phyloP scores from a whole-genome alignment of 2,113 vertebrate species.

The Gasterosteus nipponicus region DNA sequence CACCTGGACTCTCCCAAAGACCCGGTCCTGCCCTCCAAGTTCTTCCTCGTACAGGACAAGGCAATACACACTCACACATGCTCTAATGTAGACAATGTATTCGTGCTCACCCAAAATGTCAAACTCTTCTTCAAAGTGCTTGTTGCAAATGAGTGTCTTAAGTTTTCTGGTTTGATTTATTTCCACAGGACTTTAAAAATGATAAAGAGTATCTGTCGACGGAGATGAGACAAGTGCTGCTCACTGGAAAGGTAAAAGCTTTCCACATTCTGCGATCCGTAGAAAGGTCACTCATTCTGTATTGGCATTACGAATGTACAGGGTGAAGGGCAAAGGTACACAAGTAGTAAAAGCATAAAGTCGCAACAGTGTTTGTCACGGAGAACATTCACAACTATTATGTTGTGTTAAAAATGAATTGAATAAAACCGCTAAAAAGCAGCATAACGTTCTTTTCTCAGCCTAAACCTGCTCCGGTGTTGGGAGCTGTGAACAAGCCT shows the following conservation, averaged over 20 bases:
- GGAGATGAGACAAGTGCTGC: constrained; percentile 91
- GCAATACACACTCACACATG: constrained; percentile 68
- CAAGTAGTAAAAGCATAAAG: not conserved
- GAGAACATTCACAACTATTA: no score
- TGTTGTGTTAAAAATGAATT: no score
- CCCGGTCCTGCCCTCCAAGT: constrained; percentile 92
- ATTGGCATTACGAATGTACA: no score
- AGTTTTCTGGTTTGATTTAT: constrained; percentile 21
- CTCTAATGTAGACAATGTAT: not conserved
- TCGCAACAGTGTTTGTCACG: not conserved
- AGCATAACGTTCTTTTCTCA: constrained; percentile 45
- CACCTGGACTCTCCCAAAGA: constrained; percentile 96
- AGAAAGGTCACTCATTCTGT: not conserved
- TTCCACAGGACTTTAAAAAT: constrained; percentile 91
- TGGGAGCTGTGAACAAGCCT: constrained; percentile 95
- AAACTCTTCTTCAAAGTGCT: not conserved
- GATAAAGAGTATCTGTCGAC: constrained; percentile 93
- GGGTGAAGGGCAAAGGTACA: no score
- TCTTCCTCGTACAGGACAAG: constrained; percentile 96
- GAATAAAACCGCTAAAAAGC: no score
- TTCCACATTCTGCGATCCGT: not conserved
- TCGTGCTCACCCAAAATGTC: not conserved
- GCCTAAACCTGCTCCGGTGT: constrained; percentile 92
- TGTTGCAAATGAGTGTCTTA: not conserved
- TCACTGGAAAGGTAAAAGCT: constrained; percentile 93